Percentiles rank a stretch among this genome's conserved stretches.
Evolutionary conservation across 2,797 vertebrate genomes (phyloP).

Genomic region (Onychomys torridus): DNA sequence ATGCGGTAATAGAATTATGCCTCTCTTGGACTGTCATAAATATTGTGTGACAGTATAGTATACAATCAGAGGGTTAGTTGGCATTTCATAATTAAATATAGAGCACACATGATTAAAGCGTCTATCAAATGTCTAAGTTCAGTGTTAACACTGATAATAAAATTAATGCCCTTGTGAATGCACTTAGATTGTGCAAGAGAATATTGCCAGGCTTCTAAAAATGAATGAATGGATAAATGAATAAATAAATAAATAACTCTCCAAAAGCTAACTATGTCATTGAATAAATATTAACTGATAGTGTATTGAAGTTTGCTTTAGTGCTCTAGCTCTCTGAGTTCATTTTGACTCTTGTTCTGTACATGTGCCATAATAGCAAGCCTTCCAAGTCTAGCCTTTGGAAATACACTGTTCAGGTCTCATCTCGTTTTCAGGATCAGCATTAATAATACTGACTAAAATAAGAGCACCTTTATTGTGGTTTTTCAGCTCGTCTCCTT

Average conservation of each 20-base stretch:
- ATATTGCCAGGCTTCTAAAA: neutral
- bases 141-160: neutral
- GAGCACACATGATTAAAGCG: neutral
- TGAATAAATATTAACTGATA: slow-evolving; percentile 3
- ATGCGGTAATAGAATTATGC: neutral
- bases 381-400: neutral
- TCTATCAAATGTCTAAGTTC: neutral
- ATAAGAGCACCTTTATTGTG: neutral
- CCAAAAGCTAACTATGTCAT: neutral
- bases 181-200: neutral
- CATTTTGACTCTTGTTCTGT: slow-evolving; percentile 31
- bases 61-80: neutral
- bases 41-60: neutral
- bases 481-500: neutral
- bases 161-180: neutral
- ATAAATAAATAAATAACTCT: neutral
- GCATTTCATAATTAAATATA: slow-evolving; percentile 10
- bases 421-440: neutral
- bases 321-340: slow-evolving; percentile 18
- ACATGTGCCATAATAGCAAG: neutral
- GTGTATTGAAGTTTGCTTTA: neutral
- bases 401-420: neutral
- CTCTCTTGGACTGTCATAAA: neutral
- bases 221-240: no score
- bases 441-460: slow-evolving; percentile 33